phyloP scores from a whole-genome alignment of 2,797 vertebrate species.

The Meriones psammophilus region DNA sequence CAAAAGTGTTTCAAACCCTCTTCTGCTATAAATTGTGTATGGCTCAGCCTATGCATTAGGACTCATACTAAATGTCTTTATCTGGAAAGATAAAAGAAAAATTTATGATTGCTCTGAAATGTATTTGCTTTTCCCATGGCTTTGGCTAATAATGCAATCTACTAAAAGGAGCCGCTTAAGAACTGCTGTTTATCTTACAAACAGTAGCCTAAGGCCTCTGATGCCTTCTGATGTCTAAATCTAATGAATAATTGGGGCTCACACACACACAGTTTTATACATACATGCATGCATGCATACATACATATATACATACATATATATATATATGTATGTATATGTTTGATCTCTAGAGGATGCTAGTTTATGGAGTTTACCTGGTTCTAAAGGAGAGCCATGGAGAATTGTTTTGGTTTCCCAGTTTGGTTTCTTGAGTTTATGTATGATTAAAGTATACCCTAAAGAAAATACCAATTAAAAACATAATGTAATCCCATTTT shows the following conservation, averaged over 20 bases:
- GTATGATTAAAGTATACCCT: conserved; percentile 2
- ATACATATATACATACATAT: too few relatives aligned
- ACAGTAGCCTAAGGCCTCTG: conserved; percentile 74
- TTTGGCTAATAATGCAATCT: conserved; percentile 76
- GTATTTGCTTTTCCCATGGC: conserved; percentile 73
- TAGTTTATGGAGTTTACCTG: not conserved
- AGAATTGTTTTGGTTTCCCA: conserved; percentile 23
- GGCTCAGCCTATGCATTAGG: conserved; percentile 78
- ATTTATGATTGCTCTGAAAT: conserved; percentile 84
- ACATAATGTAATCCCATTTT: not conserved
- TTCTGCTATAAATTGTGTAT: conserved; percentile 84
- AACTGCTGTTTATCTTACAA: conserved; percentile 74
- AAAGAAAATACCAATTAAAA: conserved; percentile 59
- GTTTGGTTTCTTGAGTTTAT: conserved; percentile 54
- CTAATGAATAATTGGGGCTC: conserved; percentile 56
- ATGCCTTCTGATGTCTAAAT: conserved; percentile 66
- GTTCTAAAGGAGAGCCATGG: conserved; percentile 1
- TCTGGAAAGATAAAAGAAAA: conserved; percentile 85
- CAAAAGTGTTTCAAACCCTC: conserved; percentile 86
- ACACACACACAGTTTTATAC: not conserved
- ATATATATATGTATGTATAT: too few relatives aligned
- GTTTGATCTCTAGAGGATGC: not conserved
- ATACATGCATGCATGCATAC: too few relatives aligned
- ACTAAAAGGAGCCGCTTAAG: conserved; percentile 75
- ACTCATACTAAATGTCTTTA: conserved; percentile 84